Base-by-base conservation (phyloP, 2,113 vertebrate species). In the Neodontobutis hainanensis region DNA sequence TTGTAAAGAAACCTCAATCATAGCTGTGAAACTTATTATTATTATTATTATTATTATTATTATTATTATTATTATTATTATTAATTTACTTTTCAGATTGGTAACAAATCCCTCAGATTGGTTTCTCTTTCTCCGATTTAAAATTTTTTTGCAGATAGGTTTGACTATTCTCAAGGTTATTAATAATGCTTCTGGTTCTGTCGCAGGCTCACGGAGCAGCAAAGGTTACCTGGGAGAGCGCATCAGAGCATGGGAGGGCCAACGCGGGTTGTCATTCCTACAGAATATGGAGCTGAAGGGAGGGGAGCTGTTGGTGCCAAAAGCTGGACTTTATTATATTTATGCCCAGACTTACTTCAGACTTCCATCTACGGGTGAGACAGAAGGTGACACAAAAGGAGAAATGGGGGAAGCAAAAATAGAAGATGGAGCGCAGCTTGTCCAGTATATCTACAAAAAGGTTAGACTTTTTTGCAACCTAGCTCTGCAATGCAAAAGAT, bases 391-490 rank as follows among this genome's bases (percentile, higher is more conserved):
- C 5, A 45, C 59, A 0, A 72, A 70, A 32, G 68, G 64, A 9
- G 70, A 56, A 0, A 51, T 48, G 11, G 64, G 14, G 35, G 70
- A 72, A 16, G 70, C 68, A 3, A 58, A 61, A 58, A 87, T 84
- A 69, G 91, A 88, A 46, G 92, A 87, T 50, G 90, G 79, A 59
- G 94, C 92, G 35, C 94, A 95, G 80, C 88, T 96, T 56, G 88
- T 96, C n/a, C 96, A 97, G 44, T 96, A 95, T 9, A 93, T 98
- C 81, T 97, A 96, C 88, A 98, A 95, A 82, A 98, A 95, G 90
- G 84, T 89, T 2, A 19, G 68, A 12, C 5, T 16, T 11, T 19
- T 38, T 6, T 40, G 55, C n/a, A 27, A 1, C 27, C 6, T 19
- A 34, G 7, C 12, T 46, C 11, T 46, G 44, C 44, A 46, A 6